Evolutionary conservation across 2,113 vertebrate species (phyloP).

Genomic region (Leuciscus idus): DNA sequence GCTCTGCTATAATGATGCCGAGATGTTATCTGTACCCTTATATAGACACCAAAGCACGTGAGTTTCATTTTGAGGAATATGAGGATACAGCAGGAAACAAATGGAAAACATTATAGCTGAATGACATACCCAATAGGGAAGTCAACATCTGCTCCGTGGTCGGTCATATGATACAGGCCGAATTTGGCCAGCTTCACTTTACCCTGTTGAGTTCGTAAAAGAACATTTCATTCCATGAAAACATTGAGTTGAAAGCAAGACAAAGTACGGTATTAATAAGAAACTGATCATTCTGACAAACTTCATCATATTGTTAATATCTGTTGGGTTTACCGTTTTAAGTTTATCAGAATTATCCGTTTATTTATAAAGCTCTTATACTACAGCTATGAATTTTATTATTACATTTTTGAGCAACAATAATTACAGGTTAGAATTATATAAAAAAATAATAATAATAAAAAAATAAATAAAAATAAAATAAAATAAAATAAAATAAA

Average conservation of each 20-base stretch:
- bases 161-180: slow-evolving; percentile 97
- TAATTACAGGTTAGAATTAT: not conserved
- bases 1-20: not conserved
- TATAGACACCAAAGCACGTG: slow-evolving; percentile 25
- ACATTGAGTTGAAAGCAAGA: slow-evolving; percentile 25
- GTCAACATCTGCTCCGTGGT: slow-evolving; percentile 94
- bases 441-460: not conserved
- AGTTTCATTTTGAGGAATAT: slow-evolving; percentile 27
- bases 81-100: not conserved
- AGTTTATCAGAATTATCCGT: not conserved
- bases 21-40: slow-evolving; percentile 30
- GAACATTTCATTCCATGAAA: slow-evolving; percentile 24
- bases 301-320: not conserved
- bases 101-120: slow-evolving; percentile 40
- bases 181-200: slow-evolving; percentile 95
- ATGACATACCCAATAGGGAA: slow-evolving; percentile 93
- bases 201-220: slow-evolving; percentile 74
- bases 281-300: not conserved
- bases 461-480: not conserved
- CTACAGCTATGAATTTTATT: not conserved
- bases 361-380: not conserved
- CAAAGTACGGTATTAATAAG: not conserved
- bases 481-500: not conserved
- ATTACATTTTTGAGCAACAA: not conserved
- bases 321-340: not conserved